A percentile compares a stretch with the other conserved stretches of the same genome.
These are phyloP conservation scores for Dendropsophus ebraccatus DNA, from an alignment of 2,113 vertebrate species.

Conservation along the genomic window DNA sequence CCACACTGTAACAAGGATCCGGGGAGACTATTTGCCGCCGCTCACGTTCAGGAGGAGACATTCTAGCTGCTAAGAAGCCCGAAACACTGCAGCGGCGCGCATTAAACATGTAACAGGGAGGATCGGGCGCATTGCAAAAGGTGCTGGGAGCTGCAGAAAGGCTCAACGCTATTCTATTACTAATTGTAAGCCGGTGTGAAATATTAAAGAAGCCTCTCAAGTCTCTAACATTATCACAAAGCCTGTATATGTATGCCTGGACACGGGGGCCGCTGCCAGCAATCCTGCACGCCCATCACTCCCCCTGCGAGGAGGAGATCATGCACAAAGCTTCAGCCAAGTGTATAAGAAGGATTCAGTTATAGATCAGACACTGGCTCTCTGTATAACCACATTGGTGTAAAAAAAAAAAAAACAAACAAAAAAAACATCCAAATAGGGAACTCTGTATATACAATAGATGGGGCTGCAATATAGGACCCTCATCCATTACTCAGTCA, in stretches of 20 bases:
- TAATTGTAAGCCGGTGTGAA: conserved; percentile 22
- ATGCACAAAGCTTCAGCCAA: too few species aligned
- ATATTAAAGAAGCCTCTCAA: conserved; percentile 49
- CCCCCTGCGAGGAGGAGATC: too few species aligned
- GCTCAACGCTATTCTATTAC: conserved; percentile 23
- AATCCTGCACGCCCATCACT: not conserved
- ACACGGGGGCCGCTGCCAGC: not conserved
- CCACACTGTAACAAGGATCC: not conserved
- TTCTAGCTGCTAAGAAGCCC: not conserved
- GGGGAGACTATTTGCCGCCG: not conserved
- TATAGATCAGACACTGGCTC: too few species aligned
- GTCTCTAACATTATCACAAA: conserved; percentile 27
- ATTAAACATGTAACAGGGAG: conserved; percentile 18
- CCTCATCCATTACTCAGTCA: too few species aligned
- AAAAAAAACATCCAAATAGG: too few species aligned
- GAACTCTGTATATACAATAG: too few species aligned
- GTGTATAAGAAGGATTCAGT: too few species aligned
- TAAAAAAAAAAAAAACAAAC: too few species aligned
- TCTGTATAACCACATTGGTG: too few species aligned
- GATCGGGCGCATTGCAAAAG: not conserved
- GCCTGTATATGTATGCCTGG: not conserved
- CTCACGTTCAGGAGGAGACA: not conserved
- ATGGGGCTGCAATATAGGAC: too few species aligned
- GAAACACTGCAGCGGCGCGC: not conserved
- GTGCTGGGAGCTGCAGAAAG: not conserved